These are phyloP conservation scores for Chiridota heheva DNA, from an alignment of 35 echinoderm and acorn worm species.

Conservation along the genomic window DNA sequence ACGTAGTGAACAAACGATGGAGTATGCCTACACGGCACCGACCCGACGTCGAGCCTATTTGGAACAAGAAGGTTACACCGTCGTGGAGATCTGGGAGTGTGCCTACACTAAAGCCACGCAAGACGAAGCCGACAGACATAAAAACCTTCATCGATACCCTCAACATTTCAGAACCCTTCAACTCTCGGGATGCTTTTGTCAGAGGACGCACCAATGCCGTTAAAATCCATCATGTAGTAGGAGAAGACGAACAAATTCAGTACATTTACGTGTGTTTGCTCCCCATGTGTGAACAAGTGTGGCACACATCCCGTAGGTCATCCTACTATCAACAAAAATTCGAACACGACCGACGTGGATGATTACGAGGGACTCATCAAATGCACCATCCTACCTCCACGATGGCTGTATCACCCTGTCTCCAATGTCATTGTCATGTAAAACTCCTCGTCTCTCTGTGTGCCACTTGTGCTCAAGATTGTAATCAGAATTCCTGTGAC, in stretches of 20 bases:
- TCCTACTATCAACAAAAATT: background rate
- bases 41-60: too few species aligned
- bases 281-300: slow-evolving; percentile 27
- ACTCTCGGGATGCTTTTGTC: slow-evolving; percentile 58
- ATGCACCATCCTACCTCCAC: slow-evolving; percentile 14
- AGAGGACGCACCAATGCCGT: slow-evolving; percentile 59
- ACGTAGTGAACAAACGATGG: slow-evolving; percentile 3
- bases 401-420: background rate
- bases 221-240: slow-evolving; percentile 33
- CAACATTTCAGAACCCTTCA: background rate
- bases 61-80: background rate
- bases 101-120: background rate
- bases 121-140: background rate
- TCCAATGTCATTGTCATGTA: background rate
- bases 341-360: too few species aligned
- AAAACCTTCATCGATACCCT: background rate
- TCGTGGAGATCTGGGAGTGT: slow-evolving; percentile 24
- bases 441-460: slow-evolving; percentile 51
- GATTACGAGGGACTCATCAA: slow-evolving; percentile 46
- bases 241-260: slow-evolving; percentile 36
- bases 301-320: background rate
- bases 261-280: slow-evolving; percentile 62
- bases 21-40: background rate
- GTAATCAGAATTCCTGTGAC: slow-evolving; percentile 9
- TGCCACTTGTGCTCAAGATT: background rate